Percentiles rank a stretch among this genome's conserved stretches.
These are phyloP conservation scores for Hoplias malabaricus DNA, from an alignment of 2,113 vertebrate genomes.

Conservation along the genomic window DNA sequence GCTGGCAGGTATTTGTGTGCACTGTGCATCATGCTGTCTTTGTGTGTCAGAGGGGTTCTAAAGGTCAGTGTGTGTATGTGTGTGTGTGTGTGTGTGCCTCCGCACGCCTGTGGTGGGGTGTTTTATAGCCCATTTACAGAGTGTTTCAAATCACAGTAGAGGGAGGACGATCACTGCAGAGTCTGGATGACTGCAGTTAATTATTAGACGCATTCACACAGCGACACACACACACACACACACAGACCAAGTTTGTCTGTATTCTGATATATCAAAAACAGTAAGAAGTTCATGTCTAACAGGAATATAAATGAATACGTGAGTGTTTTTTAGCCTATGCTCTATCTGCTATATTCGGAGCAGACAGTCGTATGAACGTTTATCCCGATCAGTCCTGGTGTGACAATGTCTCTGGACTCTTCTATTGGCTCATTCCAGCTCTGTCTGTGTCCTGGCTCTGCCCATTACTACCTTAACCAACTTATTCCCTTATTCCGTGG, in stretches of 20 bases:
- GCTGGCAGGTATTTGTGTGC: constrained; percentile 7
- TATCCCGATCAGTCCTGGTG: too few relatives aligned
- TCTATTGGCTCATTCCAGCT: too few relatives aligned
- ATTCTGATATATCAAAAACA: constrained; percentile 26
- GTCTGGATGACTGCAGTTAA: background rate
- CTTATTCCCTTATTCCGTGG: too few relatives aligned
- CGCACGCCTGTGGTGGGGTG: constrained; percentile 47
- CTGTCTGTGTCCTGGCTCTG: too few relatives aligned
- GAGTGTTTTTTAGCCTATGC: background rate
- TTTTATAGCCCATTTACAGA: constrained; percentile 61
- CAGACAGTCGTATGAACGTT: background rate
- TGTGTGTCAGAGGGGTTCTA: background rate
- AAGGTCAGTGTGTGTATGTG: constrained; percentile 11
- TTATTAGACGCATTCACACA: constrained; percentile 18
- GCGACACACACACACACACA: constrained; percentile 32
- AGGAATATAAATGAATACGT: background rate
- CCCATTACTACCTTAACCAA: too few relatives aligned
- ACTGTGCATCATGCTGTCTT: background rate
- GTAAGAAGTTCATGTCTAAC: constrained; percentile 35
- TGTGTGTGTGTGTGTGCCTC: constrained; percentile 16
- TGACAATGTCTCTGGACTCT: too few relatives aligned
- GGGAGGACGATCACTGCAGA: background rate
- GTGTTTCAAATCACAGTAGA: constrained; percentile 58
- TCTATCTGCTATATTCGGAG: background rate
- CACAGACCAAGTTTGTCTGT: background rate